phyloP scores from a whole-genome alignment of 2,797 vertebrate species.

The Acestrorhynchus altus region DNA sequence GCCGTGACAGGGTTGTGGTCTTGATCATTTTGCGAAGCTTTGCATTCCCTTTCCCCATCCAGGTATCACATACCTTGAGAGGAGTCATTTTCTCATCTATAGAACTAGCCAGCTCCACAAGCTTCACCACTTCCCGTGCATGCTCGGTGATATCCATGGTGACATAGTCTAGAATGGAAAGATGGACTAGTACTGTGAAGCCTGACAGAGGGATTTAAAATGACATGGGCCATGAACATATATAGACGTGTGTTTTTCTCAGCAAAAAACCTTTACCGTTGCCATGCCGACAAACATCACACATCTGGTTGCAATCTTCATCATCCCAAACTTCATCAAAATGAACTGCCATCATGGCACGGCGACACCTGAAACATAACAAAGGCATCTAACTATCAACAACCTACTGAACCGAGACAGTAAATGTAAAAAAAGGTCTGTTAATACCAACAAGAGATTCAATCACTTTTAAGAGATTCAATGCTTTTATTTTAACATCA shows the following conservation, averaged over 20 bases:
- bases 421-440: too few species aligned
- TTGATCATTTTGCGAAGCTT: conserved; percentile 85
- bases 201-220: neutral
- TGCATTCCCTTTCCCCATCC: conserved; percentile 88
- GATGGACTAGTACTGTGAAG: neutral
- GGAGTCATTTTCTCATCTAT: conserved; percentile 92
- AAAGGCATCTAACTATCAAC: neutral
- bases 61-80: conserved; percentile 89
- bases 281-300: conserved; percentile 86
- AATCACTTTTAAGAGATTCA: too few species aligned
- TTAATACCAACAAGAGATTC: too few species aligned
- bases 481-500: too few species aligned
- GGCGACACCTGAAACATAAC: conserved; percentile 83
- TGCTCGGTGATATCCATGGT: conserved; percentile 80
- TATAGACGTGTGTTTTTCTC: neutral
- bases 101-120: conserved; percentile 83
- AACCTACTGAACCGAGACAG: too few species aligned
- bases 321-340: conserved; percentile 96
- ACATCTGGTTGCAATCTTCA: conserved; percentile 89
- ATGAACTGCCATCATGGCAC: conserved; percentile 89
- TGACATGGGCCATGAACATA: too few species aligned
- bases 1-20: conserved; percentile 78
- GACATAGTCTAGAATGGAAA: conserved; percentile 67
- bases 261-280: conserved; percentile 71
- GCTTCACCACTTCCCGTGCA: conserved; percentile 85